phyloP scores from a whole-genome alignment of 2,113 vertebrate species.

The Gnathonemus echidnorhynchus region DNA sequence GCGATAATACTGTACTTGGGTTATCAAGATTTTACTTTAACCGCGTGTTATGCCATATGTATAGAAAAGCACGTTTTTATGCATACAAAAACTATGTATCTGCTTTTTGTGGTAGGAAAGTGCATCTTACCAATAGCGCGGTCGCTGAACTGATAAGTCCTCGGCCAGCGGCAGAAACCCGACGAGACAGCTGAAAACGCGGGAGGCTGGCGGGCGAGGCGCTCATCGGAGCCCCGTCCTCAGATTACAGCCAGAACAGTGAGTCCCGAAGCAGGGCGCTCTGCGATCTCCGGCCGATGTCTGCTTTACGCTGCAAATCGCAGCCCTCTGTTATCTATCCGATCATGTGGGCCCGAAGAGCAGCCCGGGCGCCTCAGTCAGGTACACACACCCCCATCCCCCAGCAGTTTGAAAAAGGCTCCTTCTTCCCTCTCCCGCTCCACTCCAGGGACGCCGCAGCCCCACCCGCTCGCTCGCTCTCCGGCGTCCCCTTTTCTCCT shows the following conservation, averaged over 20 bases:
- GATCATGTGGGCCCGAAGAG: conserved; percentile 42
- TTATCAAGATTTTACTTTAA: neutral
- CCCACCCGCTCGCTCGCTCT: neutral
- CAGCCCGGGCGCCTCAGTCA: conserved; percentile 28
- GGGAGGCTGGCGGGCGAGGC: neutral
- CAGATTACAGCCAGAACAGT: neutral
- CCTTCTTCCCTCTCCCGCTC: conserved; percentile 32
- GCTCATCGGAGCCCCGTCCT: neutral
- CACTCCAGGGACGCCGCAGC: neutral
- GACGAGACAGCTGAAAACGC: neutral
- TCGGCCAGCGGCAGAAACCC: neutral
- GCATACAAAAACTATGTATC: neutral
- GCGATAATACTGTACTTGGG: neutral
- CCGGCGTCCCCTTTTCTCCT: neutral
- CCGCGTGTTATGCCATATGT: neutral
- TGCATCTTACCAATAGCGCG: neutral
- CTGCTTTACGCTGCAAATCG: neutral
- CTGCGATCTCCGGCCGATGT: neutral
- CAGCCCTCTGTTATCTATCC: neutral
- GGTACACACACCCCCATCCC: conserved; percentile 48
- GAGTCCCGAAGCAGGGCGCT: neutral
- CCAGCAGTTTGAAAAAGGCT: conserved; percentile 40
- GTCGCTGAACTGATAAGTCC: neutral
- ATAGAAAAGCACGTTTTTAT: neutral
- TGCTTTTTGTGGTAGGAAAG: neutral